Percentiles rank a stretch among this genome's conserved stretches.
phyloP scores from a whole-genome alignment of 2,888 invertebrate genomes.

The Macrosoma leucophasiata region DNA sequence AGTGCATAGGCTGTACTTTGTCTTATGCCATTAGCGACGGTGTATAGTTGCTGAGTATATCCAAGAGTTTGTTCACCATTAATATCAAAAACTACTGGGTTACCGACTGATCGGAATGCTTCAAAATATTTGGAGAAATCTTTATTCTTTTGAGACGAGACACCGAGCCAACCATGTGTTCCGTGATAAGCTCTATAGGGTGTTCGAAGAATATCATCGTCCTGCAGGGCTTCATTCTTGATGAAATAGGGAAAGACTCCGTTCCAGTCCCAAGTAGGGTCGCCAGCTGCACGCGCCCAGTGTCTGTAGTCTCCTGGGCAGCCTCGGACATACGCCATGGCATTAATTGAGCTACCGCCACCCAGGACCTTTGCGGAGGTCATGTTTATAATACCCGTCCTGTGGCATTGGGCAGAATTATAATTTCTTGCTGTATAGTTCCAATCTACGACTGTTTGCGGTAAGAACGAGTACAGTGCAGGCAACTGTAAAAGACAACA shows the following conservation, averaged over 20 bases:
- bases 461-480: conserved; percentile 41
- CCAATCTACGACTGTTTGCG: conserved; percentile 67
- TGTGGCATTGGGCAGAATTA: conserved; percentile 43
- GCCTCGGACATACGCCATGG: conserved; percentile 67
- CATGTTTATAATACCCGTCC: conserved; percentile 63
- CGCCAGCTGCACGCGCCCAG: conserved; percentile 58
- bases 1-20: conserved; percentile 58
- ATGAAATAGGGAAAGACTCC: conserved; percentile 28
- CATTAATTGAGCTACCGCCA: conserved; percentile 66
- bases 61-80: conserved; percentile 40
- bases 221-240: conserved; percentile 25
- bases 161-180: conserved; percentile 46
- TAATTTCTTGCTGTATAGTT: conserved; percentile 67
- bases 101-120: conserved; percentile 50
- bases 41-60: conserved; percentile 28
- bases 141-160: conserved; percentile 18
- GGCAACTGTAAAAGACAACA: conserved; percentile 37
- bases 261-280: conserved; percentile 61
- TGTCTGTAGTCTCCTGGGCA: conserved; percentile 54
- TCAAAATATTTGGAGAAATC: conserved; percentile 18
- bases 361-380: conserved; percentile 77
- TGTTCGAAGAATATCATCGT: conserved; percentile 14
- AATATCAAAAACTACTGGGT: conserved; percentile 34
- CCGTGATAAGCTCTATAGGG: conserved; percentile 29
- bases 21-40: conserved; percentile 39